A percentile compares a stretch with the other conserved stretches of the same genome.
phyloP scores from a whole-genome alignment of 1,140 invertebrate species.

The Caerostris extrusa region DNA sequence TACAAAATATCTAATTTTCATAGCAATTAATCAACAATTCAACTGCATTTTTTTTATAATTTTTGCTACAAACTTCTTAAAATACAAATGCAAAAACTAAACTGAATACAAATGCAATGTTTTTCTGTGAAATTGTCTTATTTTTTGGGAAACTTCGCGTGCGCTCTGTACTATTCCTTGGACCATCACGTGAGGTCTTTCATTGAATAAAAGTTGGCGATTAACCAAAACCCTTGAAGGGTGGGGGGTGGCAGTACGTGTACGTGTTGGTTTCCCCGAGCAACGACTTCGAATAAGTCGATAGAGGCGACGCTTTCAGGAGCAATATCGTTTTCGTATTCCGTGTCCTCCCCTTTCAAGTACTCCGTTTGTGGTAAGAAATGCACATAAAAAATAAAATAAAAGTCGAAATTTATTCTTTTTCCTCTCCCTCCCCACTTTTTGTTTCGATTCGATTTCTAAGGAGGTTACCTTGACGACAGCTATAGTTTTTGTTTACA shows the following conservation, averaged over 20 bases:
- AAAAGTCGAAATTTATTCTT: neutral
- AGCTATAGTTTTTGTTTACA: conserved; percentile 1
- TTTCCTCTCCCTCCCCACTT: neutral
- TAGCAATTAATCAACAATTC: no score
- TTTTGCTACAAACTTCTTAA: no score
- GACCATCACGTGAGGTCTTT: neutral
- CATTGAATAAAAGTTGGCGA: conserved; percentile 70
- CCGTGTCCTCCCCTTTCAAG: neutral
- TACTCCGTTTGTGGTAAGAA: neutral
- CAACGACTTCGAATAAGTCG: conserved; percentile 60
- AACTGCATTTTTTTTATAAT: no score
- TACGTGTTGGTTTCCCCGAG: conserved; percentile 52
- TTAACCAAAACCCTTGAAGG: conserved; percentile 60
- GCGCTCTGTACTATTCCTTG: conserved; percentile 9
- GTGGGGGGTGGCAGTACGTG: neutral
- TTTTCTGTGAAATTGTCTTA: neutral
- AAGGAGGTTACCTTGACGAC: conserved; percentile 8
- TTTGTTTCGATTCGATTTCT: neutral
- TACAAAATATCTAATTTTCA: no score
- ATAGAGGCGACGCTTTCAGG: conserved; percentile 38
- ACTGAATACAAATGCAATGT: neutral
- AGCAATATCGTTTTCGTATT: conserved; percentile 43
- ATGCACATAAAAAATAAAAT: neutral
- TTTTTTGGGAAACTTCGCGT: neutral
- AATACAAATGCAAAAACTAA: no score